Evolutionary conservation across 2,888 invertebrate species (phyloP).

Genomic region (Ernsta delagoae): DNA sequence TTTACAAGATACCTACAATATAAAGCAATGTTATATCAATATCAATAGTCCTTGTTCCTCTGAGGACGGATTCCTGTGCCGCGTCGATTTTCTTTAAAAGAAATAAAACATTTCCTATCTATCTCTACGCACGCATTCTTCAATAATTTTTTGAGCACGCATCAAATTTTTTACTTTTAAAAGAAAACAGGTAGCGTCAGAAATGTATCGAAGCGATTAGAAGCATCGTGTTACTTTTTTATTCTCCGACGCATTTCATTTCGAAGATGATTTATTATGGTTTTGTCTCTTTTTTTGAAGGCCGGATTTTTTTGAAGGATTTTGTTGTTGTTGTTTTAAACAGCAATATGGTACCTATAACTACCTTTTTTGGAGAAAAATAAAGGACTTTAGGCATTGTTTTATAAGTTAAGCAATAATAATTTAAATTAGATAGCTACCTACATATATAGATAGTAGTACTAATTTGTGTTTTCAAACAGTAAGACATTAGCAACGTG

Average conservation of each 20-base stretch:
- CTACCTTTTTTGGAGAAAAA: not conserved
- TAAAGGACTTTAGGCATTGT: not conserved
- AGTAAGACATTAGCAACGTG: too few relatives aligned
- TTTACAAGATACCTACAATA: too few relatives aligned
- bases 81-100: too few relatives aligned
- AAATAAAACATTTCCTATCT: not conserved
- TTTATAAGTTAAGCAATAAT: too few relatives aligned
- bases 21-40: too few relatives aligned
- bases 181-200: constrained; percentile 66
- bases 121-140: not conserved
- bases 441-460: too few relatives aligned
- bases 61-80: too few relatives aligned
- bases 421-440: too few relatives aligned
- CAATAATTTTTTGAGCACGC: not conserved
- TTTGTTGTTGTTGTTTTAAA: constrained; percentile 7
- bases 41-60: too few relatives aligned
- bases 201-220: constrained; percentile 68
- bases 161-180: constrained; percentile 17
- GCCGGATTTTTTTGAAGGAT: too few relatives aligned
- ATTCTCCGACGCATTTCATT: constrained; percentile 29
- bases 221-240: constrained; percentile 55
- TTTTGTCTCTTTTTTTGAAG: constrained; percentile 38
- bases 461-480: too few relatives aligned
- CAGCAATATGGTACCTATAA: not conserved
- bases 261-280: constrained; percentile 45